Base-by-base conservation (phyloP, 1,140 invertebrate species). In the Drosophila cardini region DNA sequence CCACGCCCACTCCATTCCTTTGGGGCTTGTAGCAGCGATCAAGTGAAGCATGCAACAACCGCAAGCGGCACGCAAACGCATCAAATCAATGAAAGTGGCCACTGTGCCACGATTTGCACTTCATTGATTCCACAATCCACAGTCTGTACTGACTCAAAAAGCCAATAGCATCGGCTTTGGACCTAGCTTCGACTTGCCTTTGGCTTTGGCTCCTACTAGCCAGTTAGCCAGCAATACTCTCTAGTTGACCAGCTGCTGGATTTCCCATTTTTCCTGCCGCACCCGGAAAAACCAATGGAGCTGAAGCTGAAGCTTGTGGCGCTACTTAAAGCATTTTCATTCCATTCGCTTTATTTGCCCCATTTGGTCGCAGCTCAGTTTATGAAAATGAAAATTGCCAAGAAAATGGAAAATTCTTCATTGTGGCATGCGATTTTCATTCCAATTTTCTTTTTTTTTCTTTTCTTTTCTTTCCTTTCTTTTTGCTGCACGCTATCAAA, bases 1-100 rank as follows among this genome's bases (percentile, higher is more conserved):
- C 9, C 13, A 16, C 6, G 11, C n/a, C 60, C 48, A 34, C 5
- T 4, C 38, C 56, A 21, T 43, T 43, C 18, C 15, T 42, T 36
- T 67, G 60, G 46, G 62, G 38, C 38, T 38, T 21, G 18, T 53
- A 40, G 48, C 65, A 75, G 58, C 58, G 76, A 63, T 77, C 83
- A 87, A 86, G 83, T 87, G 61, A 79, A 85, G 80, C 80, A 84
- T 84, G 80, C 76, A 84, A 84, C 80, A 78, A 68, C 64, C 80
- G 64, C 68, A 84, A 79, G 76, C 76, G 79, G 84, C 83, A 87
- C 84, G 83, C 84, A 87, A 87, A 89, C 84, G 83, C 83, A 87
- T 87, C 84, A 87, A 89, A 87, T 89, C 83, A 87, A 89, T 79
- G 83, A 83, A 87, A 87, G 83, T 87, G 79, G 76, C 71, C 72